Evolutionary conservation across 2,888 invertebrate species (phyloP).

Genomic region (Periphyllus acericola): DNA sequence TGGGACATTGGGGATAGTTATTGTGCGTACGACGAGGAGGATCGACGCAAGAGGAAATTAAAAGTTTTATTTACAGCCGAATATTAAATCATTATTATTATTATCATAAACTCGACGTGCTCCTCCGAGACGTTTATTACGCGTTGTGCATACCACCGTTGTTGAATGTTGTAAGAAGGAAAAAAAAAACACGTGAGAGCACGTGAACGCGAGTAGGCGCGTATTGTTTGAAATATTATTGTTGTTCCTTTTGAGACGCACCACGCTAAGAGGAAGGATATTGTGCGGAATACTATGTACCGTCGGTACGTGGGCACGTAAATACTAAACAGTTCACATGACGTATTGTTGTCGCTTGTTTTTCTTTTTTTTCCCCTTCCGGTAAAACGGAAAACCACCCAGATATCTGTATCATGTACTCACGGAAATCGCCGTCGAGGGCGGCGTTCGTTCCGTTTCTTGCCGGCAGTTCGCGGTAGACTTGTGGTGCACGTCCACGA

Average conservation of each 20-base stretch:
- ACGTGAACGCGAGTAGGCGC: not conserved
- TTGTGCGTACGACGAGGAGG: not conserved
- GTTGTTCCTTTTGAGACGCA: too few relatives aligned
- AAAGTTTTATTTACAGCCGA: not conserved
- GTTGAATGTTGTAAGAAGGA: not conserved
- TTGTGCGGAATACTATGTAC: not conserved
- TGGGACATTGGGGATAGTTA: not conserved
- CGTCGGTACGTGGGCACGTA: not conserved
- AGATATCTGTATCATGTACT: not conserved
- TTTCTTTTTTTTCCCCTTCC: too few relatives aligned
- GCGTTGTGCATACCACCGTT: not conserved
- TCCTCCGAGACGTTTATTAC: not conserved
- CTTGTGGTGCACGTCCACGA: slow-evolving; percentile 4
- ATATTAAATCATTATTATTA: not conserved
- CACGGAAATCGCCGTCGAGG: not conserved
- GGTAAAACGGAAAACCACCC: too few relatives aligned
- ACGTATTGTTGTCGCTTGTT: not conserved
- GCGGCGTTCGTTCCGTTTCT: not conserved
- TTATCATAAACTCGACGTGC: too few relatives aligned
- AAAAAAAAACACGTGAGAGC: not conserved
- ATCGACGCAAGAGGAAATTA: not conserved
- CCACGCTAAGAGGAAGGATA: not conserved
- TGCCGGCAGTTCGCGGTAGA: not conserved
- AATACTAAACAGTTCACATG: not conserved
- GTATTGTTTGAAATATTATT: not conserved